Base-by-base conservation (phyloP, 2,888 invertebrate genomes). In the Nipponacmea schrenckii region DNA sequence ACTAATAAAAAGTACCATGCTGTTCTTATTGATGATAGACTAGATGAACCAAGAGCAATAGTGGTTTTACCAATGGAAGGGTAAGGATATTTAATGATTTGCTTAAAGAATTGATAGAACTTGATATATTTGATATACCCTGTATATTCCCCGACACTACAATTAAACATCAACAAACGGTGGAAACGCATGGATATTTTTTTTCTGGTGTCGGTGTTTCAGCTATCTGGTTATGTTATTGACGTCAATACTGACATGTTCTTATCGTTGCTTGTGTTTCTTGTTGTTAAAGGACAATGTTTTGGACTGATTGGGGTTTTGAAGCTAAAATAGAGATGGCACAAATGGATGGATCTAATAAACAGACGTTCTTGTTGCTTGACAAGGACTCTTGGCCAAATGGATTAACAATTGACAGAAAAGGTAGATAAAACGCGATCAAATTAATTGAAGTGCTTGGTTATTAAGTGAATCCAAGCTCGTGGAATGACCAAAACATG, bases 321-420 rank as follows among this genome's bases (percentile, higher is more conserved):
- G 68, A 86, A 75, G 93, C 95, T 0, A 92, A 92, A 81, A 96
- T 96, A 70, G 94, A 95, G 86, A 90, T 94, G 46, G 92, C 94
- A 3, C 91, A 91, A 74, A 89, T 96, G 82, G 96, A 96, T 84
- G 96, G 96, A 0, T 92, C 92, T 0, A 91, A 92, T 70, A 90
- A 94, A 39, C 92, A 91, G 73, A 88, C 91, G 0, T 92, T 96
- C 62, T 91, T 96, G 0, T 91, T 92, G 17, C 91, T 92, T 15
- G 93, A 94, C 74, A 89, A 95, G 45, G 79, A 78, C 14, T 80
- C 84, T 1, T 95, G 95, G 88, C 96, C 96, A 0, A 96, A 95
- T 77, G 96, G 96, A 1, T 90, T 97, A 79, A 95, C 96, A 0
- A 93, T 97, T 48, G 97, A 97, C 89, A 95, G 95, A 84, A 84